Evolutionary conservation across 2,113 vertebrate species (phyloP).

Genomic region (Eubucco bourcierii): DNA sequence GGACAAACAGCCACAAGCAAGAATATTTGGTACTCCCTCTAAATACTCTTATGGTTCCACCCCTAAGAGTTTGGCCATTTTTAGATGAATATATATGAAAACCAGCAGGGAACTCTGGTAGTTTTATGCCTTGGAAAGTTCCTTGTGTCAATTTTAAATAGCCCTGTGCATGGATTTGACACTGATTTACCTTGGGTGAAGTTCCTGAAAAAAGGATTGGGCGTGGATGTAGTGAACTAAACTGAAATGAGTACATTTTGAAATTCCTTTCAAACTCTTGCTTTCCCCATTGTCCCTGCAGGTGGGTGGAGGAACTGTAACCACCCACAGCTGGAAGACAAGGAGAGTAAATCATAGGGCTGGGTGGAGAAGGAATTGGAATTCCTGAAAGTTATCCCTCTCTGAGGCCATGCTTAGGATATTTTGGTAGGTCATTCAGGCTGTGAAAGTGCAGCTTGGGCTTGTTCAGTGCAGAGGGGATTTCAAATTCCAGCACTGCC

Average conservation of each 20-base stretch:
- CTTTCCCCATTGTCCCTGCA: neutral
- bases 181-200: neutral
- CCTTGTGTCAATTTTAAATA: neutral
- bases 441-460: neutral
- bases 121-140: neutral
- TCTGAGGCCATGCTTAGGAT: too few relatives aligned
- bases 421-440: neutral
- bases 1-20: neutral
- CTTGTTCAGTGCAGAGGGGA: neutral
- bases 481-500: neutral
- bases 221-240: neutral
- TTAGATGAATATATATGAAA: neutral
- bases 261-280: neutral
- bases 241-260: neutral
- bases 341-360: neutral
- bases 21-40: neutral
- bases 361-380: neutral
- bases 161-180: neutral
- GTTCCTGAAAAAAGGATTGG: neutral
- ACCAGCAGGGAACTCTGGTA: neutral
- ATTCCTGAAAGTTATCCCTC: neutral
- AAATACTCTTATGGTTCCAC: neutral
- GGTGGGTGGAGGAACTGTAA: neutral
- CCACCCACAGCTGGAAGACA: neutral
- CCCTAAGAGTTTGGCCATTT: neutral